A percentile compares a stretch with the other conserved stretches of the same genome.
These are phyloP conservation scores for Pantherophis vulpinus DNA, from an alignment of 2,797 vertebrate genomes.

Conservation along the genomic window DNA sequence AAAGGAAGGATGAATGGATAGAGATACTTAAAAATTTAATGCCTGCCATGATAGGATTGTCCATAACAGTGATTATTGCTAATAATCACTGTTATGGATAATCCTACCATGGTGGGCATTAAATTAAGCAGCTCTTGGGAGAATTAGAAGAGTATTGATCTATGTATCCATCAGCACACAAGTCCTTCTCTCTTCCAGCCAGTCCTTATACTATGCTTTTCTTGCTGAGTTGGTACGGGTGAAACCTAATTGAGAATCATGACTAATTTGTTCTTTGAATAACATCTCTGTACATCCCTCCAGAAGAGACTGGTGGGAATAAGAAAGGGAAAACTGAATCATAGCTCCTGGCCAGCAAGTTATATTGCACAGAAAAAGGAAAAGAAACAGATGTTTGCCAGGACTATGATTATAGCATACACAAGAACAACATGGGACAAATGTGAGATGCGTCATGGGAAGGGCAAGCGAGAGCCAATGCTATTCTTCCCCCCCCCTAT, in stretches of 20 bases:
- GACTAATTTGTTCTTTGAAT: constrained; percentile 77
- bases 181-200: neutral
- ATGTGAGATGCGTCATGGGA: neutral
- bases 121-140: neutral
- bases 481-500: neutral
- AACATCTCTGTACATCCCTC: constrained; percentile 61
- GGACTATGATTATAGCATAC: neutral
- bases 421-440: constrained; percentile 1
- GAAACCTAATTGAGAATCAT: constrained; percentile 56
- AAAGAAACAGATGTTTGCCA: neutral
- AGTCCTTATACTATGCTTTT: neutral
- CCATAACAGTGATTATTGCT: neutral
- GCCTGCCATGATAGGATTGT: no score
- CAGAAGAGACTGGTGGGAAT: neutral
- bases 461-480: constrained; percentile 45
- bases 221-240: constrained; percentile 25
- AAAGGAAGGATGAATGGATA: neutral
- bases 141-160: neutral
- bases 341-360: neutral
- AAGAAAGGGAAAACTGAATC: constrained; percentile 50
- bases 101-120: no score
- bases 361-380: constrained; percentile 10
- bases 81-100: neutral
- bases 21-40: neutral
- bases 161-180: neutral